Evolutionary conservation across 2,797 vertebrate genomes (phyloP), one percentile per base, ranked within the genome.

Genomic region (Lepidocolaptes lacrymiger): DNA sequence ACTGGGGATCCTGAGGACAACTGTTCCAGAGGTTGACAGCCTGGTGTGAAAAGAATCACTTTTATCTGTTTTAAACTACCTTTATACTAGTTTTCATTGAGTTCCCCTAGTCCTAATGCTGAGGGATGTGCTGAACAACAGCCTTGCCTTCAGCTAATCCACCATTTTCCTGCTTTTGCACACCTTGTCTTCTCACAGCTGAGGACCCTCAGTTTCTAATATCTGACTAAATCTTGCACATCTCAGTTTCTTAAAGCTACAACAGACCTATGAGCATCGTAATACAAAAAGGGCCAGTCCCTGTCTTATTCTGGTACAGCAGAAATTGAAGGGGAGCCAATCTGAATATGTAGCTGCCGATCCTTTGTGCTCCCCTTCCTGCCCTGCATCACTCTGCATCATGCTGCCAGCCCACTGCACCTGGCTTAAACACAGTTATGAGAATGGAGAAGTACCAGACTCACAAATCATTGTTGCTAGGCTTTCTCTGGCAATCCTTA

Each of bases 321-420:
- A 54, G 73, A 54, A 67, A 15, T 37, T 27, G n/a, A 72, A 82
- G 49, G 1, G 0, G 9, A 43, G 48, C 44, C 52, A 59, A 37
- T 41, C n/a, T 88, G 72, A 71, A 32, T 3, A 0, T 12, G 24
- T 37, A 41, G 34, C 43, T 67, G 21, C 12, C 4, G 0, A 0
- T 62, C 19, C n/a, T 12, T 69, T 59, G 2, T 10, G 15, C 27
- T 54, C 16, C 41, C 32, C 59, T 85, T 39, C 22, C 39, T 76
- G 78, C 27, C 59, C 51, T 46, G n/a, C 9, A 2, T 44, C 39
- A 37, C 59, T 69, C 22, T 55, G 51, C 36, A 64, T 51, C 36
- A 19, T 1, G 1, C 16, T 69, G 39, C 9, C 58, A 49, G 27
- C 32, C 36, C n/a, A 8, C 12, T 36, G 41, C 7, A 0, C 12